Base-by-base conservation (phyloP, 2,113 vertebrate genomes). In the Chrysemys picta region DNA sequence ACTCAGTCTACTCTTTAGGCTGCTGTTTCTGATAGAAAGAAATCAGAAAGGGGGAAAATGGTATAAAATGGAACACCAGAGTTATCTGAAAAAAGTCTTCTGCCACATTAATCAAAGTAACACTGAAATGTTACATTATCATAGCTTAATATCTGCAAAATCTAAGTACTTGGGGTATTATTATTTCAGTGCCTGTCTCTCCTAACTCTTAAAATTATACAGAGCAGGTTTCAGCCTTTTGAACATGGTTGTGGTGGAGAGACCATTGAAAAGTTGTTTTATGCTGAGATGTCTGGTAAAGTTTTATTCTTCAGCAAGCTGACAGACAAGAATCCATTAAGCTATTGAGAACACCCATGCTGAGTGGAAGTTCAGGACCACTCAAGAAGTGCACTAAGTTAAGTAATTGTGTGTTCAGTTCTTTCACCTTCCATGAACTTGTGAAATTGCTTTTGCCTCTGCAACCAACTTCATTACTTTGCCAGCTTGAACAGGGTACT, bases 351-450 rank as follows among this genome's bases (percentile, higher is more conserved):
- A 42, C 12, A 2, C 8, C 25, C 85, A 83, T 84, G 25, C 45
- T 94, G 54, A 56, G 10, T 16, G 19, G 3, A 76, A 19, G 24
- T 90, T 94, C 53, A 45, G 59, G 35, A 91, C 11, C 35, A 47
- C 72, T 85, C 31, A 83, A 10, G 45, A 47, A 94, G 69, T n/a
- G 13, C 42, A 24, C 13, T 52, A 76, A 87, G 88, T 94, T 89
- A 91, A 92, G 16, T 0, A 2, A 14, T 45, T 89, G 54, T 84
- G 81, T 89, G 96, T 88, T 94, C 81, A 94, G 29, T 9, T 86
- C 81, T 96, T 94, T 91, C 69, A 93, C 69, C 87, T 93, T 95
- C 31, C 47, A 78, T 86, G 78, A 95, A 84, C 88, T 87, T 56
- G 53, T 10, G 84, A 62, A 92, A 91, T 94, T 94, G 29, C 45